Conservation (phyloP, 2,888 invertebrate genomes). For the Dynastes tityus region DNA sequence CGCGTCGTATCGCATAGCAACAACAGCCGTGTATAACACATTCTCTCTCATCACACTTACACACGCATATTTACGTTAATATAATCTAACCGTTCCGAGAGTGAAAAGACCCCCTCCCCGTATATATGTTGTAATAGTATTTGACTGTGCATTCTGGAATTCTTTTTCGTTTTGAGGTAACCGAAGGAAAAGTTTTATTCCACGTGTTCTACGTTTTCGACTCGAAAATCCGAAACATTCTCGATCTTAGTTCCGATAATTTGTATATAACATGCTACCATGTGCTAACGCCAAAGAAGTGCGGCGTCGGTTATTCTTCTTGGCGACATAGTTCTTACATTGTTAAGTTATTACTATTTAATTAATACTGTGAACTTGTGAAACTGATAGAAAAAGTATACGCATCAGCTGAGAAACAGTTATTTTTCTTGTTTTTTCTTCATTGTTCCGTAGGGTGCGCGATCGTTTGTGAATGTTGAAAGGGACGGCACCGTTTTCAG, state of each 20-base stretch:
- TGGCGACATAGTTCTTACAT: neutral
- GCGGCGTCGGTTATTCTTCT: slow-evolving; percentile 53
- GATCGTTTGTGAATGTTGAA: slow-evolving; percentile 47
- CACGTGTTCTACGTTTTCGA: slow-evolving; percentile 22
- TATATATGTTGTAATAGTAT: too few relatives aligned
- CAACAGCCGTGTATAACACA: slow-evolving; percentile 4
- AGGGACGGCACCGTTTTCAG: slow-evolving; percentile 8
- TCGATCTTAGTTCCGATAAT: neutral
- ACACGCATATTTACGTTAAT: slow-evolving; percentile 53
- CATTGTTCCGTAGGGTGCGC: slow-evolving; percentile 41
- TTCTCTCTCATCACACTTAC: slow-evolving; percentile 1
- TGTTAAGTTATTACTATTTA: neutral
- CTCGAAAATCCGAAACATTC: slow-evolving; percentile 3
- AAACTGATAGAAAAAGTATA: slow-evolving; percentile 60
- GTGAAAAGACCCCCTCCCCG: too few relatives aligned
- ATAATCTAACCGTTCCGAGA: slow-evolving; percentile 1
- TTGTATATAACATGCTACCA: slow-evolving; percentile 54
- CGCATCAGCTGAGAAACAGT: neutral
- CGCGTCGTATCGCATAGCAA: slow-evolving; percentile 17
- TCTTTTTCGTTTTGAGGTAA: neutral
- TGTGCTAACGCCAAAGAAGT: slow-evolving; percentile 54
- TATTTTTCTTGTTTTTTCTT: slow-evolving; percentile 1
- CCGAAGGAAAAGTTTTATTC: neutral
- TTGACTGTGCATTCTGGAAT: too few relatives aligned
- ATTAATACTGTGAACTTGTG: slow-evolving; percentile 58